These are phyloP conservation scores for Gadopsis marmoratus DNA, from an alignment of 2,797 vertebrate species.

Conservation along the genomic window DNA sequence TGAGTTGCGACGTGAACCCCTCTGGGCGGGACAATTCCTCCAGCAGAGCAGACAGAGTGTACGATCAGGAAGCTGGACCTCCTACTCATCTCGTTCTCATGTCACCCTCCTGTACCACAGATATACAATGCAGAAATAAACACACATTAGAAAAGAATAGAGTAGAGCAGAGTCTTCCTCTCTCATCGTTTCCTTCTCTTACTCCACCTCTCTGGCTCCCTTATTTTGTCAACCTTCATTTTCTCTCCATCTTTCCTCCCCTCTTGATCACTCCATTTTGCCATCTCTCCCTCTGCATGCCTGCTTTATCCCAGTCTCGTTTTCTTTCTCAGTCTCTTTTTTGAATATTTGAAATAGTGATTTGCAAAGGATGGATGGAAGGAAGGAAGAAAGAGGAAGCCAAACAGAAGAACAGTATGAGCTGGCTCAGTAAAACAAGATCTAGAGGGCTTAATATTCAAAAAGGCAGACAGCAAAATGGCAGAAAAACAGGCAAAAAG, in stretches of 20 bases:
- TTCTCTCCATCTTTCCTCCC: not conserved
- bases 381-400: not conserved
- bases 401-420: not conserved
- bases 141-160: not conserved
- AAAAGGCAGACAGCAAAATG: not conserved
- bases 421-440: not conserved
- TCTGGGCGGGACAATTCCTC: constrained; percentile 30
- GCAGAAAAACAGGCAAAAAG: not conserved
- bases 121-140: not conserved
- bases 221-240: not conserved
- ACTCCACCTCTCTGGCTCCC: not conserved
- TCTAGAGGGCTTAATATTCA: not conserved
- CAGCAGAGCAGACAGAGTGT: constrained; percentile 6
- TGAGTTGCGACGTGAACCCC: constrained; percentile 25
- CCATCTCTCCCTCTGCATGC: not conserved
- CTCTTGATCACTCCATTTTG: not conserved
- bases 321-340: not conserved
- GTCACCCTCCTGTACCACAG: not conserved
- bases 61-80: constrained; percentile 70
- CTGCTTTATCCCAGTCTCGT: not conserved
- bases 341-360: not conserved
- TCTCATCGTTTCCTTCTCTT: not conserved
- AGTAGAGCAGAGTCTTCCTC: not conserved
- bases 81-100: constrained; percentile 61
- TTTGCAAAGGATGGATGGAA: not conserved